Base-by-base conservation (phyloP, 2,797 vertebrate genomes). In the Trachops cirrhosus region DNA sequence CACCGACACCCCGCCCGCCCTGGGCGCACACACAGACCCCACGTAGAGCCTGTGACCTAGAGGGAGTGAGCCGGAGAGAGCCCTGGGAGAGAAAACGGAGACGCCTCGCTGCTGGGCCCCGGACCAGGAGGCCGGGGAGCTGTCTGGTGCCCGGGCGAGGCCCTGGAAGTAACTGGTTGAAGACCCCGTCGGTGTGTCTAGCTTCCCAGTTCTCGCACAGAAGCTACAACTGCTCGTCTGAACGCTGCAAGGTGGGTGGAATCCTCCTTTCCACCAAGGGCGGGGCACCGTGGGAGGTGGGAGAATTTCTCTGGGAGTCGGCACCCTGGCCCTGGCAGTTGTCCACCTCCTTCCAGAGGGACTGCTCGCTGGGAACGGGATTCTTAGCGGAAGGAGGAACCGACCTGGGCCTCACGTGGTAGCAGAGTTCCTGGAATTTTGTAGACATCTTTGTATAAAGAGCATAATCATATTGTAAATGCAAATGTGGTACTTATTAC, bases 91-190 rank as follows among this genome's bases (percentile, higher is more conserved):
- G 29, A 39, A 74, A 46, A 34, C 3, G 32, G 78, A 37, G 32
- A 9, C 18, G 19, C 70, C 5, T 0, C 10, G 48, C 48, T 41
- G 34, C 68, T 16, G 8, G 34, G 11, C 37, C 44, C 3, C 3
- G 59, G 26, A 67, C 18, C 5, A 2, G 34, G 54, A 0, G 14
- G 32, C 41, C 2, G 16, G 46, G 44, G 19, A 12, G 1, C 19
- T 0, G 29, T 6, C 8, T 15, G 11, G 48, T 3, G 46, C 1
- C 0, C 6, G 0, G 18, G 52, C 3, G 64, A 21, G 22, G 41
- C 22, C 41, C 59, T 0, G 37, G 3, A 12, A 29, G 15, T 21
- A 1, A 52, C 0, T 16, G 9, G 2, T 1, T 0, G 39, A 70
- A 9, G 37, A 8, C 67, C n/a, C 59, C 48, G 37, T 48, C 16